Evolutionary conservation across 2,888 invertebrate genomes (phyloP), one percentile per base, ranked within the genome.

Genomic region (Melanostoma scalare): DNA sequence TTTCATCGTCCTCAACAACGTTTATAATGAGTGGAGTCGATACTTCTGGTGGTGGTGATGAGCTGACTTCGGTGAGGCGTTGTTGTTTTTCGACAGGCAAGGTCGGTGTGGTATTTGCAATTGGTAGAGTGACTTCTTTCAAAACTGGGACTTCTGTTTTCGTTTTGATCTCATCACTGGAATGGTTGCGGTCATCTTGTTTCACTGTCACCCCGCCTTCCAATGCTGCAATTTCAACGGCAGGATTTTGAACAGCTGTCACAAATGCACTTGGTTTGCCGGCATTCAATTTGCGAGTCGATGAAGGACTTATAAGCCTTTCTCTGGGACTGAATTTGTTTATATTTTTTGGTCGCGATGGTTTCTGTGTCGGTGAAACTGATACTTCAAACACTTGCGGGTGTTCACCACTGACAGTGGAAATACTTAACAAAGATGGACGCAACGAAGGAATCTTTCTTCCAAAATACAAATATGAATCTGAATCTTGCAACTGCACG

Each of bases 391-490:
- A 92, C 48, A 94, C 92, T 87, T 93, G 89, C 53, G 90, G 90
- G 85, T 90, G 89, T 9, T 93, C 93, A 88, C 94, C 93, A 67
- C 92, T 92, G 9, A 89, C 88, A 10, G 92, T 91, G 48, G 92
- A 93, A 89, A 90, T 91, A 35, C 88, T 88, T 38, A 90, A 79
- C 0, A 88, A 87, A 1, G 87, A 89, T 0, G 91, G 91, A 55
- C 88, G 89, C 1, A 92, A 89, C 0, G 92, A 92, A 1, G 92
- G 91, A 48, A 93, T 87, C 88, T 95, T 95, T 87, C 95, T 94
- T 0, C 95, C 95, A 88, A 95, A 95, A 88, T 93, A 94, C 74
- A 94, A 91, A 89, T 95, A 95, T 8, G 95, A 95, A 60, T 95
- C 94, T 52, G 89, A 88, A 50, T 89, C 90, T 20, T 20, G 20